Evolutionary conservation across 2,113 vertebrate species (phyloP).

Genomic region (Crotophaga sulcirostris): DNA sequence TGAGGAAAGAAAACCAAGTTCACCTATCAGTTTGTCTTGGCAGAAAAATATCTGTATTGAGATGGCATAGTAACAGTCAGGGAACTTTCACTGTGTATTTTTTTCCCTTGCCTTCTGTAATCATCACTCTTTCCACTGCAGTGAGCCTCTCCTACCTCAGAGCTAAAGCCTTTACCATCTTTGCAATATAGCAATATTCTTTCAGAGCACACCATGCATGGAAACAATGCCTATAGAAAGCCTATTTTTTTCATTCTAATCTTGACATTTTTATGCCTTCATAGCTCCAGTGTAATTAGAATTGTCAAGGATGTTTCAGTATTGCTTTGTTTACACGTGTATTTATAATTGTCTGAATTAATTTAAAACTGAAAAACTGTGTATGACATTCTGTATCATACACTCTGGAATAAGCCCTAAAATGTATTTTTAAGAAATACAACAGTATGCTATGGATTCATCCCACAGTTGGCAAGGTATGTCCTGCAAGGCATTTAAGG

Average conservation of each 20-base stretch:
- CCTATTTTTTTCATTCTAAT: background rate
- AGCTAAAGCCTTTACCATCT: background rate
- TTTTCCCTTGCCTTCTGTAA: background rate
- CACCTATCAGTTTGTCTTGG: background rate
- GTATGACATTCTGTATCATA: background rate
- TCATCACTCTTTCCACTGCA: background rate
- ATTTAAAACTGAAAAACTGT: background rate
- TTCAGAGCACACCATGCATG: background rate
- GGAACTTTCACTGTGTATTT: background rate
- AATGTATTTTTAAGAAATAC: background rate
- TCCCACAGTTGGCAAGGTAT: background rate
- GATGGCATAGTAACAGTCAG: background rate
- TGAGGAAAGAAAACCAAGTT: background rate
- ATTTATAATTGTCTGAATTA: background rate
- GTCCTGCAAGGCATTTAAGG: background rate
- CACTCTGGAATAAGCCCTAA: background rate
- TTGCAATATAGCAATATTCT: accelerated
- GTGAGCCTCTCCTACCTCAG: background rate
- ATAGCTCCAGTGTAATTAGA: background rate
- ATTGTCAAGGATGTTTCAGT: background rate
- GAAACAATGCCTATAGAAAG: background rate
- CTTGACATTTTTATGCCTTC: background rate
- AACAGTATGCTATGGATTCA: background rate
- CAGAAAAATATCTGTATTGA: background rate
- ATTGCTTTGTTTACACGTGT: background rate